Evolutionary conservation across 2,888 invertebrate genomes (phyloP).

Genomic region (Yponomeuta plumbellus): DNA sequence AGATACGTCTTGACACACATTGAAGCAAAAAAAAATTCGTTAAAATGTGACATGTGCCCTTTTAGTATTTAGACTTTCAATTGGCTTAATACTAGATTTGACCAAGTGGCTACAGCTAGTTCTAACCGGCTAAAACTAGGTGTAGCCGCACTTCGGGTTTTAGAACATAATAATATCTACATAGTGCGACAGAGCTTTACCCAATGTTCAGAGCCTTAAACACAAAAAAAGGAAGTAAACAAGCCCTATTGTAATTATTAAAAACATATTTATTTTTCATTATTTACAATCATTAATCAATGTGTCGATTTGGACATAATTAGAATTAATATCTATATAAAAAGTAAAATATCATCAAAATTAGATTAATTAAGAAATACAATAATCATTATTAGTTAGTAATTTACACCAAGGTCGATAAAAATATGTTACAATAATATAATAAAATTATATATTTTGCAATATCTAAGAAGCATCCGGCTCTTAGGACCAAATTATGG

Average conservation of each 20-base stretch:
- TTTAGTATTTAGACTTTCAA: too few species aligned
- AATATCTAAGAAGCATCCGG: neutral
- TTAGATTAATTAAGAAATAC: neutral
- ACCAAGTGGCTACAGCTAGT: too few species aligned
- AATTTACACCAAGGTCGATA: neutral
- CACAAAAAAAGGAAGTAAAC: neutral
- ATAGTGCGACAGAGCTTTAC: neutral
- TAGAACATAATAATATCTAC: too few species aligned
- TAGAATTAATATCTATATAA: neutral
- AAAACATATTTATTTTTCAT: constrained; percentile 1
- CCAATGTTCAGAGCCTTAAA: neutral
- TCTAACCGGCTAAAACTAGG: too few species aligned
- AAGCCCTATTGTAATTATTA: neutral
- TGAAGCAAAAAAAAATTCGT: too few species aligned
- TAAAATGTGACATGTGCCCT: too few species aligned
- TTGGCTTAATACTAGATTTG: too few species aligned
- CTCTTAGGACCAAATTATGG: neutral
- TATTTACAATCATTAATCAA: neutral
- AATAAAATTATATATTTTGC: neutral
- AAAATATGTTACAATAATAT: neutral
- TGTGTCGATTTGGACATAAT: neutral
- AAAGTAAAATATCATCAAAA: neutral
- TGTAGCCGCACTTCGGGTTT: too few species aligned
- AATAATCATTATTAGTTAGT: neutral
- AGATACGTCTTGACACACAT: too few species aligned